Evolutionary conservation across 2,797 vertebrate species (phyloP).

Genomic region (Astyanax mexicanus): DNA sequence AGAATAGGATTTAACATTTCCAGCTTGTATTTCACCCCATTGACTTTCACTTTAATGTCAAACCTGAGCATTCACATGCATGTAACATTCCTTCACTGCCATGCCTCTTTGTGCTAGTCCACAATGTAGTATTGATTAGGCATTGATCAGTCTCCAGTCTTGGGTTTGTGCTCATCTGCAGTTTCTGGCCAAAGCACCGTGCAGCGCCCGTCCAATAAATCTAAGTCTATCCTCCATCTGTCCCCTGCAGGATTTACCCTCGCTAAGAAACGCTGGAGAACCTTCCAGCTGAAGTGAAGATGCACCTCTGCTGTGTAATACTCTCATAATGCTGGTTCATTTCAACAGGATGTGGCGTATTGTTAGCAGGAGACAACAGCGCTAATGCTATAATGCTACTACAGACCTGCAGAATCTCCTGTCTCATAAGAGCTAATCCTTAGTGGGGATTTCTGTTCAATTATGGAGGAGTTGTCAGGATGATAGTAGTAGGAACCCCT

Average conservation of each 20-base stretch:
- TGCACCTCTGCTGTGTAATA: too few relatives aligned
- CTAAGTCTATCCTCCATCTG: slow-evolving; percentile 23
- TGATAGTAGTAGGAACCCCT: background rate
- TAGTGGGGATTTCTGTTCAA: slow-evolving; percentile 11
- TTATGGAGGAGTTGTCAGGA: slow-evolving; percentile 22
- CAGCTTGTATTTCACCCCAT: background rate
- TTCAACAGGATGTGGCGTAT: too few relatives aligned
- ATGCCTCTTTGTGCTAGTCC: background rate
- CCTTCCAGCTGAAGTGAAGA: slow-evolving; percentile 12
- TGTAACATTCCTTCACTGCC: background rate
- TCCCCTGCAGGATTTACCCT: slow-evolving; percentile 25
- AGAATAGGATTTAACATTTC: too few relatives aligned
- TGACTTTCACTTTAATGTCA: background rate
- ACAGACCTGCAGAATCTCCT: background rate
- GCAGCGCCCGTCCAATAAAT: slow-evolving; percentile 14
- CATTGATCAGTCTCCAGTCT: slow-evolving; percentile 6
- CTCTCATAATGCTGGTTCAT: too few relatives aligned
- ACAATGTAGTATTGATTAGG: slow-evolving; percentile 7
- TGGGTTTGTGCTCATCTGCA: slow-evolving; percentile 31
- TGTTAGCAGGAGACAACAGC: background rate
- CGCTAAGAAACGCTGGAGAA: background rate
- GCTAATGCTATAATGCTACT: background rate
- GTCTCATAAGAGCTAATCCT: slow-evolving; percentile 8
- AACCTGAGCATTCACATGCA: background rate
- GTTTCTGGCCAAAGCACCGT: slow-evolving; percentile 32